phyloP scores from a whole-genome alignment of 2,113 vertebrate species.

The Gracilinanus agilis region DNA sequence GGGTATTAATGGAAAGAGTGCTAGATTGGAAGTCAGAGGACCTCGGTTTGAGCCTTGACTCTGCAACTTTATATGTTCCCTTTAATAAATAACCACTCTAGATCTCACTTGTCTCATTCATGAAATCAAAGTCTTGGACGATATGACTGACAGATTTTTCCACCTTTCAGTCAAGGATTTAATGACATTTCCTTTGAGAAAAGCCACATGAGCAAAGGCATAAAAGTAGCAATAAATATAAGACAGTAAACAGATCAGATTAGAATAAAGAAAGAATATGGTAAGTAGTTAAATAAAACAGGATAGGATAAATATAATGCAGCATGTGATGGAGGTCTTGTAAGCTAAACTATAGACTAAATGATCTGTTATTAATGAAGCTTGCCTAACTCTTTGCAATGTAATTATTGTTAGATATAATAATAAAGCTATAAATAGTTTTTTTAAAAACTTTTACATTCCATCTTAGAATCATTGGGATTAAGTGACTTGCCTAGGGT shows the following conservation, averaged over 20 bases:
- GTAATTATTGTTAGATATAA: too few species aligned
- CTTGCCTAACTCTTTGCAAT: not conserved
- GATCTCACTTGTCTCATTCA: not conserved
- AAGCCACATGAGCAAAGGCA: not conserved
- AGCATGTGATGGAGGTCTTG: not conserved
- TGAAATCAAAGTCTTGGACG: not conserved
- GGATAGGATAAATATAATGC: not conserved
- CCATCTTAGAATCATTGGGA: too few species aligned
- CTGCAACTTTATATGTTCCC: not conserved
- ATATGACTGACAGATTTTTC: not conserved
- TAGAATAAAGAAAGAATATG: not conserved
- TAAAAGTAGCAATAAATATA: not conserved
- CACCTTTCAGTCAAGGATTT: not conserved
- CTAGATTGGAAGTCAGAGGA: not conserved
- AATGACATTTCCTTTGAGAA: not conserved
- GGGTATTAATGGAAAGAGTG: not conserved
- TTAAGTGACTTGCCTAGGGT: too few species aligned
- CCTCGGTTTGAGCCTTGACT: not conserved
- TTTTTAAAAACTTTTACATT: too few species aligned
- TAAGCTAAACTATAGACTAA: not conserved
- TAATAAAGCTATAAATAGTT: not conserved
- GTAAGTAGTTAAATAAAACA: not conserved
- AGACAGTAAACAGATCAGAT: not conserved
- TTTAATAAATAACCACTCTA: not conserved
- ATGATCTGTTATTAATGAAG: not conserved